Evolutionary conservation across 2,888 invertebrate species (phyloP).

Genomic region (Drosophila multiciliata): DNA sequence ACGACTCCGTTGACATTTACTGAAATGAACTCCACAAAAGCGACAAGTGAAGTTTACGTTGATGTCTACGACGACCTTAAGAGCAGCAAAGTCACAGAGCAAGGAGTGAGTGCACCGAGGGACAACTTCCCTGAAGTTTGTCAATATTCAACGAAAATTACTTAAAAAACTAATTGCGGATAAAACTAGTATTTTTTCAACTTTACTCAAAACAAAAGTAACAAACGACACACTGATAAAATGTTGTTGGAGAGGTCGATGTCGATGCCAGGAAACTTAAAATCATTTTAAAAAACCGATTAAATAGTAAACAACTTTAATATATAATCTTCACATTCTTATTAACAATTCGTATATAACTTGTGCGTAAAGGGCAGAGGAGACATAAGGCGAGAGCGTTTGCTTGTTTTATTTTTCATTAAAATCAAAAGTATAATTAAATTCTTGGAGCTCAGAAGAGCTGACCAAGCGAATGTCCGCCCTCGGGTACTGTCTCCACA

Average conservation of each 20-base stretch:
- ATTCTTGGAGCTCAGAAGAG: slow-evolving; percentile 58
- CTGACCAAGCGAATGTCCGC: slow-evolving; percentile 41
- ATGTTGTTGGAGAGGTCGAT: background rate
- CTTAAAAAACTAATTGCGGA: slow-evolving; percentile 6
- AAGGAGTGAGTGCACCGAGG: background rate
- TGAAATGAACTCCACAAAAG: slow-evolving; percentile 43
- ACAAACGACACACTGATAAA: background rate
- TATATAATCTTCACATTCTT: background rate
- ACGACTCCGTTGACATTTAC: slow-evolving; percentile 55
- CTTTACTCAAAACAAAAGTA: slow-evolving; percentile 1
- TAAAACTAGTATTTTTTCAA: slow-evolving; percentile 12
- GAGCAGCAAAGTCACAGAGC: slow-evolving; percentile 46
- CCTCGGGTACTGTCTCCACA: slow-evolving; percentile 19
- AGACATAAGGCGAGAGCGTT: slow-evolving; percentile 17
- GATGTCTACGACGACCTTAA: slow-evolving; percentile 46
- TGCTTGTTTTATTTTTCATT: slow-evolving; percentile 60
- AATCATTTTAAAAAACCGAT: background rate
- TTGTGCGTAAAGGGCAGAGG: slow-evolving; percentile 10
- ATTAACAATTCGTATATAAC: background rate
- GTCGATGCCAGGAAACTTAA: background rate
- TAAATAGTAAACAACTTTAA: background rate
- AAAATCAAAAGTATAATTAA: slow-evolving; percentile 75
- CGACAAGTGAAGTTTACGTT: slow-evolving; percentile 24
- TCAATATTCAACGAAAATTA: slow-evolving; percentile 22
- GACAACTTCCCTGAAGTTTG: slow-evolving; percentile 29